Evolutionary conservation across 2,888 invertebrate genomes (phyloP), one percentile per base, ranked within the genome.

Genomic region (Entomobrya multifasciata): DNA sequence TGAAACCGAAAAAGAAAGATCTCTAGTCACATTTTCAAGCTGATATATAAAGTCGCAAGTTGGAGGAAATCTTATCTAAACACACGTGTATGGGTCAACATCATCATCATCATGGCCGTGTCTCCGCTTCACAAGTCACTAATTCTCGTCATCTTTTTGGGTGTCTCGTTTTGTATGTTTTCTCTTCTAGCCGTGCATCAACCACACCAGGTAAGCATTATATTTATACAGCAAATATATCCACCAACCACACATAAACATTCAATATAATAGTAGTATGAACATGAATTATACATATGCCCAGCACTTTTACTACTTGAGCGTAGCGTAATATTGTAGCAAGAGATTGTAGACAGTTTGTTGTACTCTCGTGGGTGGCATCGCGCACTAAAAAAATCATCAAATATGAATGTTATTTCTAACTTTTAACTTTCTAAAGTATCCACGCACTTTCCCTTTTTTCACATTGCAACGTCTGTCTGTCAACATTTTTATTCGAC

Each of bases 61-160:
- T 20, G 25, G 13, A 20, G 79, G 25, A 80, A 52, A 80, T 55
- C 52, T 30, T 65, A 65, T 65, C 55, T 27, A 55, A 76, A 44
- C 67, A 72, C 81, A 60, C 57, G 86, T 81, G 85, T 70, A 86
- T 86, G 86, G 87, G 87, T 87, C 82, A 80, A 22, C 57, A 86
- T 25, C 80, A 80, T 67, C 74, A 13, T 52, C 13, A 86, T 74
- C 77, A 90, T 90, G 90, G 89, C 90, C 57, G 90, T 90, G 30
- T 89, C 89, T 80, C 90, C 90, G 20, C 88, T 91, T 72, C 88
- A 90, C 86, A 91, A 90, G 86, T 91, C 90, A 49, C 89, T 91
- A 65, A 84, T 91, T 60, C 85, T 89, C 85, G 89, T 91, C 83
- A 90, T 91, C 70, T 85, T 89, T 62, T 49, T 90, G 41, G 91